Base-by-base conservation (phyloP, 2,888 invertebrate species). In the Eremobia ochroleuca region DNA sequence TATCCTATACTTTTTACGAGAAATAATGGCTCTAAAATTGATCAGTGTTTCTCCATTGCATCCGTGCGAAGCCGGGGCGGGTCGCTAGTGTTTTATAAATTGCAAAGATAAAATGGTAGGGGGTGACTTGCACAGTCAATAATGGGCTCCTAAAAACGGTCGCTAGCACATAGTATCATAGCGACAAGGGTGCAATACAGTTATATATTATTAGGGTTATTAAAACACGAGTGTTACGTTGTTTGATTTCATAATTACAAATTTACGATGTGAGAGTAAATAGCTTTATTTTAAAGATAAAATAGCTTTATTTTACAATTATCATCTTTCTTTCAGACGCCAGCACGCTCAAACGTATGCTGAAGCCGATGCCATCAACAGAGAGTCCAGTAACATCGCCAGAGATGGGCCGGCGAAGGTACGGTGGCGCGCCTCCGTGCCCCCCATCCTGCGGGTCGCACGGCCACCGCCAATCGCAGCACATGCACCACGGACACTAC, bases 381-480 rank as follows among this genome's bases (percentile, higher is more conserved):
- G 99, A 98, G 93, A 98, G 98, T 92, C 99, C 99, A 2, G 98
- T 98, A 72, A 99, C 99, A 69, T 99, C 99, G 76, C 99, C 99
- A 28, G 99, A 99, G 97, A 98, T 98, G 98, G 98, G 98, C 34
- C 97, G 98, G 69, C 97, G 98, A 67, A 97, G 98, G 72, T 98
- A 98, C 94, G 98, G 97, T 67, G 95, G 92, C 15, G 93, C 96
- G 15, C 94, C 91, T 0, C 97, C 97, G 5, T 97, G 97, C 78
- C 97, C 97, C 77, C 97, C 97, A 1, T 96, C 97, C 9, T 97
- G 97, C 91, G 97, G 97, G 82, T 96, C 97, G 77, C 97, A 98
- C 87, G 96, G 96, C 61, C 97, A 97, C 69, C 97, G 97, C 76
- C 97, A 97, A 79, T 95, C 96, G 87, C 97, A 97, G 92, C 98